These are phyloP conservation scores for Thaumetopoea pityocampa DNA, from an alignment of 1,140 invertebrate genomes.

Conservation along the genomic window DNA sequence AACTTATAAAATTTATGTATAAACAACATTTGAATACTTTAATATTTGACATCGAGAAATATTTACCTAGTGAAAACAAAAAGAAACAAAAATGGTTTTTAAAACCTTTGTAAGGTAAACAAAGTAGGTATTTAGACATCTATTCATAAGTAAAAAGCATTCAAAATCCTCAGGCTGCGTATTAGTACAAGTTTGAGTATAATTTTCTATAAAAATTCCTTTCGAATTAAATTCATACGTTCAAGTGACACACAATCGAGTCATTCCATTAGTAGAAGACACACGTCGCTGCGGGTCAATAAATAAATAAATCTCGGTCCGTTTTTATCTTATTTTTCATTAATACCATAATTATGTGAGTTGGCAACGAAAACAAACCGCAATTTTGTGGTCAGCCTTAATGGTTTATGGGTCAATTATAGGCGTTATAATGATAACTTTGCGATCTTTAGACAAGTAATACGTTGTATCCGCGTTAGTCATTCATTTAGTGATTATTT, in stretches of 20 bases:
- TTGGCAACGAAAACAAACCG: constrained; percentile 67
- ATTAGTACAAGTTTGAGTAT: too few relatives aligned
- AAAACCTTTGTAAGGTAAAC: too few relatives aligned
- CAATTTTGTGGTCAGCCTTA: constrained; percentile 60
- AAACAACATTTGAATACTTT: too few relatives aligned
- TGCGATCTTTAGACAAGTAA: constrained; percentile 45
- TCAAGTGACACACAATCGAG: constrained; percentile 21
- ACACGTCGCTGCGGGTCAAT: constrained; percentile 40
- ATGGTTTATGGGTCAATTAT: constrained; percentile 66
- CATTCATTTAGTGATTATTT: constrained; percentile 43
- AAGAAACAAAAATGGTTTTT: too few relatives aligned
- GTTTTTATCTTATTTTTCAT: constrained; percentile 55
- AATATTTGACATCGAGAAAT: too few relatives aligned
- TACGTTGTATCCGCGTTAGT: constrained; percentile 40
- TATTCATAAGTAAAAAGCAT: too few relatives aligned
- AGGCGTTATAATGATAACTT: constrained; percentile 68
- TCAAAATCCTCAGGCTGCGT: too few relatives aligned
- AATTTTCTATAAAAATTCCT: too few relatives aligned
- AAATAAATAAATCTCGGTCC: constrained; percentile 66
- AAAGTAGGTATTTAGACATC: too few relatives aligned
- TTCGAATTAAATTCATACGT: too few relatives aligned
- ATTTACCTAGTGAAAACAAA: too few relatives aligned
- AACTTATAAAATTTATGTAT: too few relatives aligned
- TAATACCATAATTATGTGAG: constrained; percentile 63
- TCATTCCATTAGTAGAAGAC: constrained; percentile 25